Percentiles rank a stretch among this genome's conserved stretches.
Evolutionary conservation across 2,888 invertebrate genomes (phyloP).

Genomic region (Chouioia cunea): DNA sequence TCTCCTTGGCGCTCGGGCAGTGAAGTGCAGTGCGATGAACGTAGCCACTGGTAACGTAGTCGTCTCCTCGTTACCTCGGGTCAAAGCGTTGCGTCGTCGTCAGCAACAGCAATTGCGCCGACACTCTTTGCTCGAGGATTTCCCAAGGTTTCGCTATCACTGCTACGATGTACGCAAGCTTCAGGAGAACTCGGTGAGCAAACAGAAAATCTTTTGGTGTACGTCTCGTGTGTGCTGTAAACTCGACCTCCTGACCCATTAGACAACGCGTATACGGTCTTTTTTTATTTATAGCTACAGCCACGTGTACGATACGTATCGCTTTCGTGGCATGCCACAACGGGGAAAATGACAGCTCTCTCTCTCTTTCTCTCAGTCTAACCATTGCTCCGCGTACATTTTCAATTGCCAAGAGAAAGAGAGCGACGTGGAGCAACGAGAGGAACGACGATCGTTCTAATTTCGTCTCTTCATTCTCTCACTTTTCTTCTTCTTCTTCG

Average conservation of each 20-base stretch:
- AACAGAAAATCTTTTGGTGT: slow-evolving; percentile 4
- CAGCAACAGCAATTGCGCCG: slow-evolving; percentile 28
- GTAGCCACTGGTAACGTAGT: slow-evolving; percentile 14
- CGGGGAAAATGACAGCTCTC: too few species aligned
- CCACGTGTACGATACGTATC: not conserved
- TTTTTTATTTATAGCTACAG: not conserved
- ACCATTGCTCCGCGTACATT: too few species aligned
- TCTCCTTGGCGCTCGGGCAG: not conserved
- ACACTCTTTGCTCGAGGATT: slow-evolving; percentile 31
- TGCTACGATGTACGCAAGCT: slow-evolving; percentile 64
- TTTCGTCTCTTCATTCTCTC: too few species aligned
- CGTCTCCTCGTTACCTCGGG: slow-evolving; percentile 39
- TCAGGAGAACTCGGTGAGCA: slow-evolving; percentile 61
- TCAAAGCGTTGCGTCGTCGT: slow-evolving; percentile 18
- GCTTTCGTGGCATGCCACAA: too few species aligned
- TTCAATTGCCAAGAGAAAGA: too few species aligned
- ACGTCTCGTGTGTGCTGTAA: slow-evolving; percentile 1
- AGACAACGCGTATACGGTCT: not conserved
- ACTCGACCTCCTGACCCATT: not conserved
- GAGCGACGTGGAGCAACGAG: too few species aligned
- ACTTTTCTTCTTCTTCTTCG: too few species aligned
- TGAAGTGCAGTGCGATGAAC: slow-evolving; percentile 10
- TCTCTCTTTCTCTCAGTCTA: too few species aligned
- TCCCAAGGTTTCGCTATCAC: slow-evolving; percentile 62
- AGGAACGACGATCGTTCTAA: too few species aligned